Evolutionary conservation across 2,888 invertebrate genomes (phyloP).

Genomic region (Digitonthophagus gazella): DNA sequence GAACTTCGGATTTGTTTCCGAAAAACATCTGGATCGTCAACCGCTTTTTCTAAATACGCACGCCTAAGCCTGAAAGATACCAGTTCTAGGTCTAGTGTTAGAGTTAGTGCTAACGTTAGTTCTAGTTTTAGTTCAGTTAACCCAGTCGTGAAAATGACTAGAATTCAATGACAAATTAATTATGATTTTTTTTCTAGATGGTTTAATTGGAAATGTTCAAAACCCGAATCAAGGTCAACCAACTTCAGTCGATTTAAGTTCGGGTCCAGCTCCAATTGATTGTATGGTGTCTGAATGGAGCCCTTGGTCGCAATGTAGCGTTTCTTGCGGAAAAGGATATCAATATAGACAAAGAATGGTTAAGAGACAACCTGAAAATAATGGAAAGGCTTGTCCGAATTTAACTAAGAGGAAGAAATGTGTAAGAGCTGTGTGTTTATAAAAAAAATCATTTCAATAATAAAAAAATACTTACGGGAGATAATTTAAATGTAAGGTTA

Average conservation of each 20-base stretch:
- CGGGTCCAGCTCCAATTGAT: slow-evolving; percentile 50
- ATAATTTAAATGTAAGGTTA: neutral
- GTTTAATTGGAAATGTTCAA: slow-evolving; percentile 33
- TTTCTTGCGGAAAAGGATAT: slow-evolving; percentile 73
- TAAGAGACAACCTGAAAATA: slow-evolving; percentile 62
- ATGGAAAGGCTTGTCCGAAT: slow-evolving; percentile 64
- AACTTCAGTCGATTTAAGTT: too few species aligned
- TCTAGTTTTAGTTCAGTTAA: too few species aligned
- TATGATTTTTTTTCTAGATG: slow-evolving; percentile 37
- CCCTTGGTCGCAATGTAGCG: slow-evolving; percentile 79
- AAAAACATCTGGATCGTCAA: too few species aligned
- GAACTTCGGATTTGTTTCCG: too few species aligned
- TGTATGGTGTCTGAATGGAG: slow-evolving; percentile 80
- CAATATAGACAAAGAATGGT: slow-evolving; percentile 64
- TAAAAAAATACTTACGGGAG: neutral
- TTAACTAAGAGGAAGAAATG: slow-evolving; percentile 62
- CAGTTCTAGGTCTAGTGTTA: too few species aligned
- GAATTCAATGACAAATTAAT: too few species aligned
- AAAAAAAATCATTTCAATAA: slow-evolving; percentile 6
- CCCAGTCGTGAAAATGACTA: too few species aligned
- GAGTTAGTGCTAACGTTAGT: too few species aligned
- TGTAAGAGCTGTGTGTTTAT: slow-evolving; percentile 32
- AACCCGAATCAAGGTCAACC: slow-evolving; percentile 4
- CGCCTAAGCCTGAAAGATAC: too few species aligned
- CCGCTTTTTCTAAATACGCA: too few species aligned